Evolutionary conservation across 2,113 vertebrate species (phyloP).

Genomic region (Channa argus): DNA sequence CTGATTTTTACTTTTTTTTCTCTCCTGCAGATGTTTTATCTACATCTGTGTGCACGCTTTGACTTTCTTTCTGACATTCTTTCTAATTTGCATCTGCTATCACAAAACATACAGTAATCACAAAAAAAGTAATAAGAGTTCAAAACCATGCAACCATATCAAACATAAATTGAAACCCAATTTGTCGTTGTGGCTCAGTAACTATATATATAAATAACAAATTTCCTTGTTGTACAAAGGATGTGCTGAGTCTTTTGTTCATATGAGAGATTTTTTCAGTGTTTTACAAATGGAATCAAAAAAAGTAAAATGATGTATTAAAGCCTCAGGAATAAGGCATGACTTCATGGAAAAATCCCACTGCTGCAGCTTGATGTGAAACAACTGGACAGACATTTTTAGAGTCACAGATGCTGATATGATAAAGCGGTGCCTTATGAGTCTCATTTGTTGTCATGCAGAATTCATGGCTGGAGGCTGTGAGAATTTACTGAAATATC

Average conservation of each 20-base stretch:
- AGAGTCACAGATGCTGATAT: conserved; percentile 33
- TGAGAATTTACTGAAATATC: conserved; percentile 59
- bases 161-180: neutral
- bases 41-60: conserved; percentile 17
- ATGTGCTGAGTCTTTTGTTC: conserved; percentile 13
- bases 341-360: neutral
- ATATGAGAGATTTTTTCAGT: neutral
- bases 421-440: conserved; percentile 42
- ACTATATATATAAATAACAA: neutral
- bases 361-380: conserved; percentile 14
- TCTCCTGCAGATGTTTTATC: conserved; percentile 39
- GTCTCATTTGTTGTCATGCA: conserved; percentile 58
- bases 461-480: conserved; percentile 56
- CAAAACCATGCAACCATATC: conserved; percentile 7
- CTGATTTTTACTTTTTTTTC: conserved; percentile 26
- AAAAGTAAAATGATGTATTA: conserved; percentile 2
- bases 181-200: conserved; percentile 25
- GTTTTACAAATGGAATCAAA: conserved; percentile 6
- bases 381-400: conserved; percentile 34
- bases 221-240: conserved; percentile 3
- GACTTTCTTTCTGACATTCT: conserved; percentile 11
- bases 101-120: neutral
- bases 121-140: conserved; percentile 14
- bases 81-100: conserved; percentile 17
- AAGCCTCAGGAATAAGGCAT: neutral